Conservation (phyloP, 2,888 invertebrate species). For the Drosophila borborema region DNA sequence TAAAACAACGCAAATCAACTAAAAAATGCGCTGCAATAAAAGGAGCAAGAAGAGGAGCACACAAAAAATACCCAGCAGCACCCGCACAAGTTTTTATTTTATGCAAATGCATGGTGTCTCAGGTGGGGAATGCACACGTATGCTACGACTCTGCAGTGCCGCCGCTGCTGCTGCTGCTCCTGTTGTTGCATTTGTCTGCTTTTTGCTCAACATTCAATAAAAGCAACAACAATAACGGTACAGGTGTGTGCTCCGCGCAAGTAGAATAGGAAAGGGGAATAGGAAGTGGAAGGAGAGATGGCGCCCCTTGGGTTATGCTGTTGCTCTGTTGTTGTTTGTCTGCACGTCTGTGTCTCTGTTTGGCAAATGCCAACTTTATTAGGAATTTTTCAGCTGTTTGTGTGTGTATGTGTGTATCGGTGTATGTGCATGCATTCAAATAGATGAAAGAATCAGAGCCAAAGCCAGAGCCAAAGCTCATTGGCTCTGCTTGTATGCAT, state of each 20-base stretch:
- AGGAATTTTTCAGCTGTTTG: slow-evolving; percentile 58
- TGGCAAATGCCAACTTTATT: slow-evolving; percentile 81
- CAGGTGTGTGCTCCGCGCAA: not conserved
- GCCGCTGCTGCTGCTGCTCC: not conserved
- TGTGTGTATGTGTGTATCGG: slow-evolving; percentile 8
- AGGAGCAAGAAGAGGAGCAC: not conserved
- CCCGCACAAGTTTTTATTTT: slow-evolving; percentile 59
- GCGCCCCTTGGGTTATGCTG: slow-evolving; percentile 22
- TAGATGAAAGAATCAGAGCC: slow-evolving; percentile 34
- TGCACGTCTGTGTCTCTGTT: slow-evolving; percentile 67
- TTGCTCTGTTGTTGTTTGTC: slow-evolving; percentile 54
- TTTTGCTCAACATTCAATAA: slow-evolving; percentile 58
- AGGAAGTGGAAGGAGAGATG: too few relatives aligned
- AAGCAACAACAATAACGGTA: slow-evolving; percentile 36
- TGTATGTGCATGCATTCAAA: slow-evolving; percentile 32
- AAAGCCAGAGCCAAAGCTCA: slow-evolving; percentile 32
- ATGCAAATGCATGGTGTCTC: slow-evolving; percentile 62
- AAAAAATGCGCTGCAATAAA: slow-evolving; percentile 30
- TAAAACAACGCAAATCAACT: slow-evolving; percentile 44
- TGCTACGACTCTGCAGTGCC: slow-evolving; percentile 8
- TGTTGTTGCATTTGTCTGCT: slow-evolving; percentile 28
- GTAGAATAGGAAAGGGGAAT: not conserved
- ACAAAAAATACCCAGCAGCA: slow-evolving; percentile 26
- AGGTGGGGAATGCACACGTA: slow-evolving; percentile 50
- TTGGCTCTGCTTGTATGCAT: slow-evolving; percentile 7